These are phyloP conservation scores for Beroe ovata DNA, from an alignment of 37 sponge, comb jelly and placozoan genomes.

Conservation along the genomic window DNA sequence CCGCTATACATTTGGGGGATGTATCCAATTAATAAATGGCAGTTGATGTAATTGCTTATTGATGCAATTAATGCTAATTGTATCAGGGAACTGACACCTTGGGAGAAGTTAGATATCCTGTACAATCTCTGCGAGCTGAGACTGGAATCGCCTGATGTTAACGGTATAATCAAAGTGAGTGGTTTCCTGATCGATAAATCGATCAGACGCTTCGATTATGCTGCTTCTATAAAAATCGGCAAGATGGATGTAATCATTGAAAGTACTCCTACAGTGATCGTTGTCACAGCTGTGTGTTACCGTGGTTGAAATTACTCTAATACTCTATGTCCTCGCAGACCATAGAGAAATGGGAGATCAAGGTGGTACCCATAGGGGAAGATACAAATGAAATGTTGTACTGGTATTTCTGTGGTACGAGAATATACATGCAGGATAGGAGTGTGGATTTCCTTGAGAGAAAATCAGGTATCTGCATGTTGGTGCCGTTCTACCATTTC, in stretches of 20 bases:
- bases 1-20: not conserved
- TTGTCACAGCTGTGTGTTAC: too few species aligned
- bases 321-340: constrained; percentile 35
- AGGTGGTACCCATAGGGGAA: constrained; percentile 27
- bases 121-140: constrained; percentile 59
- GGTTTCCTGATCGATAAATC: too few species aligned
- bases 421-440: constrained; percentile 49
- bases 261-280: too few species aligned
- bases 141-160: constrained; percentile 14
- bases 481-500: too few species aligned
- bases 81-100: not conserved
- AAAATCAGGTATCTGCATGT: constrained; percentile 54
- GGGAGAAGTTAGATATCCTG: constrained; percentile 64
- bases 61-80: too few species aligned
- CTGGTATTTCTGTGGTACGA: constrained; percentile 65
- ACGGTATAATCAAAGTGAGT: constrained; percentile 47
- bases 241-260: too few species aligned
- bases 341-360: constrained; percentile 52
- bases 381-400: constrained; percentile 34
- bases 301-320: too few species aligned
- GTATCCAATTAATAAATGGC: not conserved
- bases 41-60: too few species aligned
- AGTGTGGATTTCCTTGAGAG: constrained; percentile 31
- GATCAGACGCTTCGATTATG: too few species aligned
- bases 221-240: too few species aligned